A percentile compares a stretch with the other conserved stretches of the same genome.
These are phyloP conservation scores for Chouioia cunea DNA, from an alignment of 2,888 invertebrate species.

Conservation along the genomic window DNA sequence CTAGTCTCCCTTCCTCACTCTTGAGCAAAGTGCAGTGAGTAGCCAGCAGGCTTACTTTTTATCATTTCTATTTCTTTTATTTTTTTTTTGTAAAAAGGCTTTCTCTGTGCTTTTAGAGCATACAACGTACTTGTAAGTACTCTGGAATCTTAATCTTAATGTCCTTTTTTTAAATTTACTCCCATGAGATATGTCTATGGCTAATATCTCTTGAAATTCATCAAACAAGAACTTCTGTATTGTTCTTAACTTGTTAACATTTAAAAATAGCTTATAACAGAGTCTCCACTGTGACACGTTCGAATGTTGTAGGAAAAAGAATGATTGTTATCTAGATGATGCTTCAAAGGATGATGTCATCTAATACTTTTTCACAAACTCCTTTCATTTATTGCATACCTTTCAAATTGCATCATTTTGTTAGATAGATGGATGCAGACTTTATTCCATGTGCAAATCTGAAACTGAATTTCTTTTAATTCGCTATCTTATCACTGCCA, in stretches of 20 bases:
- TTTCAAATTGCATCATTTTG: slow-evolving; percentile 35
- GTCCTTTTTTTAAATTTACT: not conserved
- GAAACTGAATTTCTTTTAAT: slow-evolving; percentile 37
- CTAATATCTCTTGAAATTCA: not conserved
- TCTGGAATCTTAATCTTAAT: not conserved
- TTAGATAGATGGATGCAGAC: slow-evolving; percentile 21
- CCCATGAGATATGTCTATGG: not conserved
- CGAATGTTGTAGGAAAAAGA: too few species aligned
- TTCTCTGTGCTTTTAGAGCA: not conserved
- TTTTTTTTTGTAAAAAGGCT: too few species aligned
- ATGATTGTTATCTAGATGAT: not conserved
- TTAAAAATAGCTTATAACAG: too few species aligned
- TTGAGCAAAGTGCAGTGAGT: slow-evolving; percentile 9
- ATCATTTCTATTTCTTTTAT: not conserved
- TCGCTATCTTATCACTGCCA: slow-evolving; percentile 40
- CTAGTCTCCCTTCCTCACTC: slow-evolving; percentile 15
- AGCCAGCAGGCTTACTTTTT: slow-evolving; percentile 28
- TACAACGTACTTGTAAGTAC: not conserved
- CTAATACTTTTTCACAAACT: slow-evolving; percentile 23
- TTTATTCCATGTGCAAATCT: slow-evolving; percentile 16
- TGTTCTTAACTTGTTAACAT: not conserved
- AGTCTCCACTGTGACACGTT: too few species aligned
- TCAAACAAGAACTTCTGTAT: not conserved
- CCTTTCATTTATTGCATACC: slow-evolving; percentile 38
- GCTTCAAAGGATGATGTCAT: slow-evolving; percentile 31